phyloP scores from a whole-genome alignment of 2,888 invertebrate genomes.

The Metellina segmentata region DNA sequence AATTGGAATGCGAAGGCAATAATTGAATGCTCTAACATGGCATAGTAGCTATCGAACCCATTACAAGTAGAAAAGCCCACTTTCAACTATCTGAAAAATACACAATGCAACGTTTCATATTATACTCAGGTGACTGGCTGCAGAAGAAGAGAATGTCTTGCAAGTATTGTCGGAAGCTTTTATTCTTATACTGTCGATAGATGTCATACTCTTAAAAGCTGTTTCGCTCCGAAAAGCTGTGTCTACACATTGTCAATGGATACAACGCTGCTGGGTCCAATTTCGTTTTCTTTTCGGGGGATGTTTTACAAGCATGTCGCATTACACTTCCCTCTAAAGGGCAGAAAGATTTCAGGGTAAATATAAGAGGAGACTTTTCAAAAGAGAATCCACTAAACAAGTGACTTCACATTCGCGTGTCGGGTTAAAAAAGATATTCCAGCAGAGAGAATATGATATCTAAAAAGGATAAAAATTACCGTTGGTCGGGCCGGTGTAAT shows the following conservation, averaged over 20 bases:
- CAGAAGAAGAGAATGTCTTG: background rate
- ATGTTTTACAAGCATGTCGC: conserved; percentile 41
- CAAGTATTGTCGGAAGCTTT: background rate
- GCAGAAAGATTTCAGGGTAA: conserved; percentile 27
- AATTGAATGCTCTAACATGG: background rate
- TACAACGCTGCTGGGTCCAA: conserved; percentile 10
- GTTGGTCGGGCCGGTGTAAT: too few species aligned
- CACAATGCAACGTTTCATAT: background rate
- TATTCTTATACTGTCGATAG: background rate
- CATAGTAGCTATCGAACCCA: background rate
- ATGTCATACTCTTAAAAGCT: conserved; percentile 43
- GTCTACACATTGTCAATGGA: background rate
- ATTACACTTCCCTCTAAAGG: background rate
- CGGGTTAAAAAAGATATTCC: too few species aligned
- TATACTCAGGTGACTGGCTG: background rate
- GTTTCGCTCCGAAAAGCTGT: conserved; percentile 26
- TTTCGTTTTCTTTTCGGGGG: background rate
- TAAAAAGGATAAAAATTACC: too few species aligned
- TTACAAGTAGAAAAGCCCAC: background rate
- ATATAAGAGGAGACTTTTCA: conserved; percentile 28
- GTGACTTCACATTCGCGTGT: conserved; percentile 2
- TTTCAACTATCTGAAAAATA: background rate
- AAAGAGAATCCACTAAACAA: background rate
- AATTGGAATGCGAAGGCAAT: background rate
- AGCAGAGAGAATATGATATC: too few species aligned